phyloP scores from a whole-genome alignment of 2,888 invertebrate species.

The Hirtodrosophila confusa region DNA sequence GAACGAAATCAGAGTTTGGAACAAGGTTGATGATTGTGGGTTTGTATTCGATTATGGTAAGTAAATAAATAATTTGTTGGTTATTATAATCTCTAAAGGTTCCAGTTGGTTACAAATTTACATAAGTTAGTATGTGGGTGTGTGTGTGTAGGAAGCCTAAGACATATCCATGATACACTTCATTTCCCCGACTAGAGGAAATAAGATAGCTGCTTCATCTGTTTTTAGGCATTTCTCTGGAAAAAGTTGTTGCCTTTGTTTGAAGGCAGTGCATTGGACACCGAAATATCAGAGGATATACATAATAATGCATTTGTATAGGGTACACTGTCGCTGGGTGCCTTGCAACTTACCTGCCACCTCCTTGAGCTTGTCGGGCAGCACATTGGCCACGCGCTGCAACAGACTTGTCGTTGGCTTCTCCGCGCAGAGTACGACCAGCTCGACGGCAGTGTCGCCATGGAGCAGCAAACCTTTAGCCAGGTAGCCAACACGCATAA shows the following conservation, averaged over 20 bases:
- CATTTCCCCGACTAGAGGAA: conserved; percentile 20
- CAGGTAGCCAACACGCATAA: conserved; percentile 97
- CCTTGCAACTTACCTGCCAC: conserved; percentile 87
- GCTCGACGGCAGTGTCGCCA: conserved; percentile 94
- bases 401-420: conserved; percentile 95
- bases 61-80: not conserved
- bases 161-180: conserved; percentile 53
- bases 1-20: not conserved
- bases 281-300: conserved; percentile 80
- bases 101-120: not conserved
- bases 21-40: not conserved
- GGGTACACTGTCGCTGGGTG: conserved; percentile 3
- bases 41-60: too few relatives aligned
- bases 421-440: conserved; percentile 97
- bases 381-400: conserved; percentile 92
- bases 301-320: conserved; percentile 65
- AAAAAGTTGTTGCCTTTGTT: conserved; percentile 74
- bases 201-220: conserved; percentile 32
- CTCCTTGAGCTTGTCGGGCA: conserved; percentile 91
- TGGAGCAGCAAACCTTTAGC: conserved; percentile 94
- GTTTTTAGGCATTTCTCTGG: conserved; percentile 81
- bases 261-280: conserved; percentile 49
- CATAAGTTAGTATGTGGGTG: conserved; percentile 1
- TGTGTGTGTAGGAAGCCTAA: conserved; percentile 39
- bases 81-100: not conserved